A percentile compares a stretch with the other conserved stretches of the same genome.
phyloP scores from a whole-genome alignment of 2,797 vertebrate species.

The Amniataba percoides region DNA sequence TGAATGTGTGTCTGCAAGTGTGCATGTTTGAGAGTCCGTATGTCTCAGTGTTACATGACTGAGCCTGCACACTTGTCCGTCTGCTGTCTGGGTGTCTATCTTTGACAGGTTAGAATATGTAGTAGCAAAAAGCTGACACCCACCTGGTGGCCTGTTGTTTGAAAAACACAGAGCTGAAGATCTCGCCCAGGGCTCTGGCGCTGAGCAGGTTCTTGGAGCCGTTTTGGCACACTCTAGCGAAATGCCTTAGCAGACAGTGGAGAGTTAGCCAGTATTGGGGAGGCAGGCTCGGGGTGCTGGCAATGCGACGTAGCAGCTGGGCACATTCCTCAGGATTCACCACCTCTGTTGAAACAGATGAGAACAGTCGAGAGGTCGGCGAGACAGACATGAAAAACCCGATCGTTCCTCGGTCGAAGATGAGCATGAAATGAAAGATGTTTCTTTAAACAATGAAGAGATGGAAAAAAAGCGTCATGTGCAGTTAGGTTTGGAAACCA shows the following conservation, averaged over 20 bases:
- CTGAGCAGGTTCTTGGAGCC: conserved; percentile 91
- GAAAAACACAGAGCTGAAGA: conserved; percentile 94
- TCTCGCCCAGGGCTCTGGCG: conserved; percentile 91
- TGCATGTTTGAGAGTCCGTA: conserved; percentile 11
- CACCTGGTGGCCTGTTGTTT: conserved; percentile 91
- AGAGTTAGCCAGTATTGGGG: conserved; percentile 96
- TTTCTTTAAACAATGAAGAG: conserved; percentile 39
- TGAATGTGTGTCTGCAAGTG: conserved; percentile 8
- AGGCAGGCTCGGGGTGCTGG: conserved; percentile 89
- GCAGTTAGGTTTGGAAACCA: conserved; percentile 81
- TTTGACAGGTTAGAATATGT: conserved; percentile 29
- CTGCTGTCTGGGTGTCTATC: conserved; percentile 39
- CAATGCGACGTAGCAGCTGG: conserved; percentile 90
- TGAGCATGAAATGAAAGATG: conserved; percentile 27
- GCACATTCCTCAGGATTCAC: conserved; percentile 90
- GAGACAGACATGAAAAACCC: conserved; percentile 4
- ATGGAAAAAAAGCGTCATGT: conserved; percentile 67
- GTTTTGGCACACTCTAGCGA: conserved; percentile 91
- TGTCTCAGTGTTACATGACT: conserved; percentile 47
- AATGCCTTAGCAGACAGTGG: conserved; percentile 94
- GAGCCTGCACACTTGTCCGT: conserved; percentile 56
- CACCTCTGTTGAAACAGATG: conserved; percentile 85
- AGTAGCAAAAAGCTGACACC: conserved; percentile 38
- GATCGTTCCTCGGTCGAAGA: conserved; percentile 4
- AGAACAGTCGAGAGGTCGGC: conserved; percentile 20